Evolutionary conservation across 1,140 invertebrate species (phyloP).

Genomic region (Chlorops oryzae): DNA sequence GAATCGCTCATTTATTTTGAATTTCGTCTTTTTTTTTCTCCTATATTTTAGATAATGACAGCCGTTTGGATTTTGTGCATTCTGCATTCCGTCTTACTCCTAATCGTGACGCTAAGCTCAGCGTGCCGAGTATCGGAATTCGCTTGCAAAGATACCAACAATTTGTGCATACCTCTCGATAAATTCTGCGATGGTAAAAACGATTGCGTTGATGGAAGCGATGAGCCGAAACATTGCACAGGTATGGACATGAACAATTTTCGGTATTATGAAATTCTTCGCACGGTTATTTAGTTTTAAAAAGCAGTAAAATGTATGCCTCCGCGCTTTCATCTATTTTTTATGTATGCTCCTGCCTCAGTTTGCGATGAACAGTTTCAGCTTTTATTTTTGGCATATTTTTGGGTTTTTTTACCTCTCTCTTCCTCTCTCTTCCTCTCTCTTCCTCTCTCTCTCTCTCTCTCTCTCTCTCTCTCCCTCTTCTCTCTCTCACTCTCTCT

Average conservation of each 20-base stretch:
- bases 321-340: too few relatives aligned
- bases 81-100: slow-evolving; percentile 12
- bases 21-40: too few relatives aligned
- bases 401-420: background rate
- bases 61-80: slow-evolving; percentile 10
- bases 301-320: too few relatives aligned
- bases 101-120: slow-evolving; percentile 21
- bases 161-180: slow-evolving; percentile 71
- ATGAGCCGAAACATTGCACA: slow-evolving; percentile 76
- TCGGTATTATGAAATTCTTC: too few relatives aligned
- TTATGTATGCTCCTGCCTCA: too few relatives aligned
- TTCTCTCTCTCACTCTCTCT: background rate
- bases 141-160: slow-evolving; percentile 68
- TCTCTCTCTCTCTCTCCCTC: background rate
- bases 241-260: too few relatives aligned
- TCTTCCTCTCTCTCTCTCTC: slow-evolving; percentile 1
- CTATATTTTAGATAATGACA: too few relatives aligned
- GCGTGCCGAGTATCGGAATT: slow-evolving; percentile 74
- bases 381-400: too few relatives aligned
- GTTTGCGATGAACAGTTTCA: too few relatives aligned
- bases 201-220: slow-evolving; percentile 76
- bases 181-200: slow-evolving; percentile 76
- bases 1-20: too few relatives aligned
- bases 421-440: background rate
- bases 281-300: too few relatives aligned